Evolutionary conservation across 1,140 invertebrate species (phyloP).

Genomic region (Drosophila azteca): DNA sequence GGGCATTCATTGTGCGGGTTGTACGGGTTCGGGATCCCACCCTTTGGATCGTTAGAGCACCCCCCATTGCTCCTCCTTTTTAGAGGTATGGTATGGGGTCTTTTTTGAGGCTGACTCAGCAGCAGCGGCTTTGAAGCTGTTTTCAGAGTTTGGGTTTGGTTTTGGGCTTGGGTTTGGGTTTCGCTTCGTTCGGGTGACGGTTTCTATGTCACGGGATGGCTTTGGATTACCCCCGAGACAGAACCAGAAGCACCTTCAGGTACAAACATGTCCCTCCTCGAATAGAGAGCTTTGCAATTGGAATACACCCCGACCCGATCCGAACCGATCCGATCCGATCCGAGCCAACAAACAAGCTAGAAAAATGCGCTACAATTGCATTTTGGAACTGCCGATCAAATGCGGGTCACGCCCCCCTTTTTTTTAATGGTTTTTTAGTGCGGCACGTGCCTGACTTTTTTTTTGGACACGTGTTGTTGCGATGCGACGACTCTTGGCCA

Average conservation of each 20-base stretch:
- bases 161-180: conserved; percentile 28
- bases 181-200: conserved; percentile 29
- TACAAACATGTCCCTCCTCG: conserved; percentile 38
- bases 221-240: conserved; percentile 47
- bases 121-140: conserved; percentile 49
- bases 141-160: conserved; percentile 24
- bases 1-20: background rate
- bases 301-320: conserved; percentile 42
- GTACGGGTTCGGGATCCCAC: conserved; percentile 1
- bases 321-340: background rate
- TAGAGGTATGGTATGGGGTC: conserved; percentile 25
- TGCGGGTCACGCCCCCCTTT: conserved; percentile 70
- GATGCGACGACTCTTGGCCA: conserved; percentile 12
- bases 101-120: conserved; percentile 29
- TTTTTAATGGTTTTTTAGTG: conserved; percentile 29
- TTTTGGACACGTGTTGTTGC: conserved; percentile 53
- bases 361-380: conserved; percentile 73
- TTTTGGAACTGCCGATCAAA: conserved; percentile 56
- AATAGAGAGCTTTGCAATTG: conserved; percentile 53
- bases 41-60: conserved; percentile 11
- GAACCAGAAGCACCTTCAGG: conserved; percentile 5
- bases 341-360: conserved; percentile 54
- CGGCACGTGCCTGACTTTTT: conserved; percentile 59
- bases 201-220: conserved; percentile 65
- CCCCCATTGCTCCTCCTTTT: conserved; percentile 21